Conservation (phyloP, 2,113 vertebrate genomes). For the Ciconia boyciana region DNA sequence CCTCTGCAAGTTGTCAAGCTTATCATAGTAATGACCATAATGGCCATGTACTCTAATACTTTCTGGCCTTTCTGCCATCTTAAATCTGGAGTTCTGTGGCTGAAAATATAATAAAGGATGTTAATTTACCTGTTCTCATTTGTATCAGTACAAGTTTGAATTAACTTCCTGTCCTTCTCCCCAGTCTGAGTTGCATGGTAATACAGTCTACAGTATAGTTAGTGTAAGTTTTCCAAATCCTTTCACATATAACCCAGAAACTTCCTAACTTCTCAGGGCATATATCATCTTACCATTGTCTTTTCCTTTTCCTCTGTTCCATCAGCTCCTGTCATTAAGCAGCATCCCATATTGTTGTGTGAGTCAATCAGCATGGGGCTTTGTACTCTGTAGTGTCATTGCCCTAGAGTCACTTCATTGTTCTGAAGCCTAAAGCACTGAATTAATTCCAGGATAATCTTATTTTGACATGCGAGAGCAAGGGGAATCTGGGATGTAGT, state of each 20-base stretch:
- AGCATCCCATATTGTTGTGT: not conserved
- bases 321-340: not conserved
- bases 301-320: not conserved
- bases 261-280: not conserved
- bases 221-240: not conserved
- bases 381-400: not conserved
- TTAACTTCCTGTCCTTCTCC: not conserved
- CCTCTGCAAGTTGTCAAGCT: conserved; percentile 73
- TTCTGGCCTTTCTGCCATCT: conserved; percentile 28
- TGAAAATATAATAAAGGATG: conserved; percentile 17
- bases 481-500: not conserved
- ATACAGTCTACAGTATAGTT: not conserved
- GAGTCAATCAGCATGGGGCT: not conserved
- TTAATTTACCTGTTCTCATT: not conserved
- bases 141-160: not conserved
- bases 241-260: not conserved
- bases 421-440: not conserved
- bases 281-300: not conserved
- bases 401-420: not conserved
- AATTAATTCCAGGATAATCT: not conserved
- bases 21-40: conserved; percentile 76
- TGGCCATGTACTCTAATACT: conserved; percentile 4
- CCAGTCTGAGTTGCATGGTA: not conserved
- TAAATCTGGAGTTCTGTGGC: conserved; percentile 47
- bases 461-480: not conserved